A percentile compares a stretch with the other conserved stretches of the same genome.
Conservation (phyloP, 2,797 vertebrate species). For the Pitangus sulphuratus region DNA sequence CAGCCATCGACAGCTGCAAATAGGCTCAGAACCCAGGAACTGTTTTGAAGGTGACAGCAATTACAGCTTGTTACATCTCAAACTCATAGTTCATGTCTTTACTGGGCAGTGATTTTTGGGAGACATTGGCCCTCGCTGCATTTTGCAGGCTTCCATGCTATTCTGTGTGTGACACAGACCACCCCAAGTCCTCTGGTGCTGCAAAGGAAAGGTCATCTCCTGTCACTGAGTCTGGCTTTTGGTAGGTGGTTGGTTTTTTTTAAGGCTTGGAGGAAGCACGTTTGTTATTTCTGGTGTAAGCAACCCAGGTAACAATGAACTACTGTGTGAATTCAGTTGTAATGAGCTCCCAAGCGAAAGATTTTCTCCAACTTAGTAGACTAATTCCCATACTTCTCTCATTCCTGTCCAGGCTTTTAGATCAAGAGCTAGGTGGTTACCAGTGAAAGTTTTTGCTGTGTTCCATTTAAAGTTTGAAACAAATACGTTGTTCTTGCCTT, state of each 20-base stretch:
- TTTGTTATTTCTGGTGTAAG: not conserved
- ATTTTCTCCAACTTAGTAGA: not conserved
- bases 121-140: fast-evolving
- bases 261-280: fast-evolving
- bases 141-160: not conserved
- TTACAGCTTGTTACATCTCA: not conserved
- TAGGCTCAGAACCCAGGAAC: not conserved
- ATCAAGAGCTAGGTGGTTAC: not conserved
- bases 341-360: not conserved
- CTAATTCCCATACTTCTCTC: not conserved
- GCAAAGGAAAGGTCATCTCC: not conserved
- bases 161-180: fast-evolving
- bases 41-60: not conserved
- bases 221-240: not conserved
- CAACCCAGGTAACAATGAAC: not conserved
- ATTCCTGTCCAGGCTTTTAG: not conserved
- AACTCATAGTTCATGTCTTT: fast-evolving
- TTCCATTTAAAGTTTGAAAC: not conserved
- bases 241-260: not conserved
- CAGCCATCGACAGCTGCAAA: fast-evolving
- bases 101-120: not conserved
- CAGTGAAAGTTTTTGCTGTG: not conserved
- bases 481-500: not conserved
- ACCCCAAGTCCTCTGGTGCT: fast-evolving
- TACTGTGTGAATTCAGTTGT: not conserved